phyloP scores from a whole-genome alignment of 2,797 vertebrate genomes.

The Schizopygopsis malacanthus region DNA sequence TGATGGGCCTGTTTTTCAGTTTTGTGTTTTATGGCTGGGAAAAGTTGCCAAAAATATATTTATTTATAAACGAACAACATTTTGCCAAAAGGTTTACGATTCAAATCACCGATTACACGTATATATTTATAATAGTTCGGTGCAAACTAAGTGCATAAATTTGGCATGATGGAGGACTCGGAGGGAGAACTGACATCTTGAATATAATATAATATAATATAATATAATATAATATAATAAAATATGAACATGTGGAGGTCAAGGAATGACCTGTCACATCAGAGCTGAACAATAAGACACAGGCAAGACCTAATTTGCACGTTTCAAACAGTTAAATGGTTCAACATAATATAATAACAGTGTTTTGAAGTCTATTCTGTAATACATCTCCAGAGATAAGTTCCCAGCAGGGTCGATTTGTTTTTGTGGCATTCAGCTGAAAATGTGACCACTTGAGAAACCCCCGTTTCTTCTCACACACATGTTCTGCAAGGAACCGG shows the following conservation, averaged over 20 bases:
- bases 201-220: neutral
- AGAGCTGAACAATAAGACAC: neutral
- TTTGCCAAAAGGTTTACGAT: too few relatives aligned
- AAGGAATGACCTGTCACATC: neutral
- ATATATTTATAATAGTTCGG: too few relatives aligned
- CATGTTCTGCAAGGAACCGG: neutral
- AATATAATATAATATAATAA: neutral
- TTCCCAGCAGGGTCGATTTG: too few relatives aligned
- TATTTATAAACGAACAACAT: too few relatives aligned
- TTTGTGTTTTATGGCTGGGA: neutral
- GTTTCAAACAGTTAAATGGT: neutral
- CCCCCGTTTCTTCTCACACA: conserved; percentile 67
- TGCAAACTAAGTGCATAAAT: neutral
- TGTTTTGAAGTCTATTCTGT: neutral
- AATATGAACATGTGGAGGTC: neutral
- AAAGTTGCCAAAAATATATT: too few relatives aligned
- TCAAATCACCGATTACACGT: too few relatives aligned
- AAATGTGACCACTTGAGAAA: conserved; percentile 69
- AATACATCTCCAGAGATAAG: neutral
- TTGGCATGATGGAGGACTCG: neutral
- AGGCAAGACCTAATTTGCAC: neutral
- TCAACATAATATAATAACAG: neutral
- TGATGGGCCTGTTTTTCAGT: too few relatives aligned
- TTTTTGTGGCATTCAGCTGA: conserved; percentile 50
- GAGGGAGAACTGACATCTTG: neutral